Evolutionary conservation across 1,140 invertebrate genomes (phyloP).

Genomic region (Himalopsyche phryganea): DNA sequence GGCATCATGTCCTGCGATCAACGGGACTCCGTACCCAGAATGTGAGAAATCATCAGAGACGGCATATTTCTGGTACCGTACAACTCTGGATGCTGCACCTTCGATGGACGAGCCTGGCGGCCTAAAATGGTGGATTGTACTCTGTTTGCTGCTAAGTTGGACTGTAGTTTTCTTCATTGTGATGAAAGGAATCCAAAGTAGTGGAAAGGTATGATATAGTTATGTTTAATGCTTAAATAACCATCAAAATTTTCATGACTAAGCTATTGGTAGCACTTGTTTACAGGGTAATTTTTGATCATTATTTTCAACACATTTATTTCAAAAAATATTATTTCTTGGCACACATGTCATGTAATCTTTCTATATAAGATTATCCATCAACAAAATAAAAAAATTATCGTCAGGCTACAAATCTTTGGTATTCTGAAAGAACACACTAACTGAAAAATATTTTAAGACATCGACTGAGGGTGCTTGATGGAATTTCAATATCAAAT

Average conservation of each 20-base stretch:
- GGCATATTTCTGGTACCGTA: slow-evolving; percentile 86
- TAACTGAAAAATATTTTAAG: too few relatives aligned
- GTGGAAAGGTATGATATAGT: slow-evolving; percentile 93
- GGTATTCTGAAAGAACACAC: too few relatives aligned
- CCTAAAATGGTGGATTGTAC: slow-evolving; percentile 91
- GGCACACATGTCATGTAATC: too few relatives aligned
- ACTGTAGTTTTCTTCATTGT: slow-evolving; percentile 93
- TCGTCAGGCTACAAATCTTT: too few relatives aligned
- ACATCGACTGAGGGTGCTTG: too few relatives aligned
- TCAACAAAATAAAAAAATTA: too few relatives aligned
- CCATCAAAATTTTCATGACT: neutral
- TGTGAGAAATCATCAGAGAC: slow-evolving; percentile 81
- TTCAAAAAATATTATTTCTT: too few relatives aligned
- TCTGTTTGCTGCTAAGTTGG: slow-evolving; percentile 92
- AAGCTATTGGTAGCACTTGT: neutral
- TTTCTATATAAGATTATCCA: too few relatives aligned
- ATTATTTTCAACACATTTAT: too few relatives aligned
- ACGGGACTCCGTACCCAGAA: slow-evolving; percentile 69
- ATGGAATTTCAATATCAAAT: too few relatives aligned
- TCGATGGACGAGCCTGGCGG: slow-evolving; percentile 79
- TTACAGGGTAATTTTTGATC: too few relatives aligned
- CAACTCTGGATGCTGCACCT: slow-evolving; percentile 77
- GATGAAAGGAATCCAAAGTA: slow-evolving; percentile 97
- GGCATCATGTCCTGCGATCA: slow-evolving; percentile 73
- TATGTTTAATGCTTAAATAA: too few relatives aligned